Base-by-base conservation (phyloP, 2,888 invertebrate genomes). In the Mylabris sibirica region DNA sequence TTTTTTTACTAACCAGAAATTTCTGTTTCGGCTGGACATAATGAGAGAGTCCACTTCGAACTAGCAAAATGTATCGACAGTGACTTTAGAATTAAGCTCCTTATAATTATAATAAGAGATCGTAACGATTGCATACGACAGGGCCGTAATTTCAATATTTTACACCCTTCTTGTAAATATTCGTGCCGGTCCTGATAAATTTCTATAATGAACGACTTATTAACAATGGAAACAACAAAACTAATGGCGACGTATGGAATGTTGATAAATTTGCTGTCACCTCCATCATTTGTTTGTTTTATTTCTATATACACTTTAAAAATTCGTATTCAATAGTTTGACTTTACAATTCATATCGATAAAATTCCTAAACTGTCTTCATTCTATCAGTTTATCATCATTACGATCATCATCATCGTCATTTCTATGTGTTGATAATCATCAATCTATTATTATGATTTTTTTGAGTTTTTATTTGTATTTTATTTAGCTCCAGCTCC, bases 391-490 rank as follows among this genome's bases (percentile, higher is more conserved):
- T 20, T 24, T 24, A 53, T 24, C 11, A 53, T 53, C 12, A 11
- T 53, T 24, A 49, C 20, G n/a, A 49, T 49, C 17, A 44, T 44
- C 44, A 44, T 44, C 44, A 44, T 41, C 41, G n/a, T 41, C n/a
- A 9, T 41, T 5, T 3, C 17, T 17, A 20, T 49, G 8, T 20
- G 20, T 20, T 20, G 49, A 49, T 49, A 22, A 49, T 49, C 49
- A 49, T 49, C 53, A 53, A 53, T 53, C 53, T 53, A 53, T 53
- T 20, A 49, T 49, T 53, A 53, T 53, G 20, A 49, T 49, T 49
- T 49, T n/a, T 20, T 49, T 1, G 17, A 22, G 12, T 53, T 53
- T 53, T 53, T 49, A 17, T 49, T 49, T 49, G 20, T 49, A 20
- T 49, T 20, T 17, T 8, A 20, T 49, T 20, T 49, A 17, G 9